Conservation (phyloP, 2,797 vertebrate species). For the Coilia nasus region DNA sequence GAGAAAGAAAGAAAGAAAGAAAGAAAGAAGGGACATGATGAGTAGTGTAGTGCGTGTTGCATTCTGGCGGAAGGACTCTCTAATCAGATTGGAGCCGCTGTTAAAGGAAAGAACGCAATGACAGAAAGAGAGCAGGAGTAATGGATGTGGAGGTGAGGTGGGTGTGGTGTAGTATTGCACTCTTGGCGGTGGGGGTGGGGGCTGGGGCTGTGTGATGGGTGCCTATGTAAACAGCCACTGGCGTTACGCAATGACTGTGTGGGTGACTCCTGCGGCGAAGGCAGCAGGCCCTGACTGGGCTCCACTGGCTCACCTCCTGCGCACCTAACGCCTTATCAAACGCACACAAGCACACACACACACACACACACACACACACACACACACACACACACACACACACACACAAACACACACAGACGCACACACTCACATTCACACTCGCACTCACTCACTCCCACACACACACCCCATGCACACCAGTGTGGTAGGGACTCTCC, state of each 20-base stretch:
- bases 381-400: constrained; percentile 38
- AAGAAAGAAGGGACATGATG: too few species aligned
- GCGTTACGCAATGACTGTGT: constrained; percentile 47
- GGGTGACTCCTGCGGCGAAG: constrained; percentile 36
- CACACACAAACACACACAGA: constrained; percentile 31
- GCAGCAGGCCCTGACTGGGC: constrained; percentile 34
- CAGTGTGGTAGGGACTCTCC: too few species aligned
- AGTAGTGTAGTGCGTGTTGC: too few species aligned
- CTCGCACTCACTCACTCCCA: constrained; percentile 34
- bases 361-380: constrained; percentile 18
- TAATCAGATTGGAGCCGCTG: too few species aligned
- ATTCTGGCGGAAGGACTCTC: too few species aligned
- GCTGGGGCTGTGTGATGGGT: background rate
- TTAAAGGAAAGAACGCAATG: too few species aligned
- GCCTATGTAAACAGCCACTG: constrained; percentile 57
- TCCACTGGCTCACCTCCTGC: constrained; percentile 29
- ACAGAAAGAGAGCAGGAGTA: background rate
- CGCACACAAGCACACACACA: background rate
- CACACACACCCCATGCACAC: constrained; percentile 18
- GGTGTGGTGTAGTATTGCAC: background rate
- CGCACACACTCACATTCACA: constrained; percentile 29
- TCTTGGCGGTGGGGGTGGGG: background rate
- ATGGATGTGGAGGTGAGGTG: background rate
- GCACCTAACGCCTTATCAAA: background rate
- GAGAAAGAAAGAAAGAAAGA: too few species aligned